Evolutionary conservation across 2,113 vertebrate species (phyloP).

Genomic region (Numenius arquata): DNA sequence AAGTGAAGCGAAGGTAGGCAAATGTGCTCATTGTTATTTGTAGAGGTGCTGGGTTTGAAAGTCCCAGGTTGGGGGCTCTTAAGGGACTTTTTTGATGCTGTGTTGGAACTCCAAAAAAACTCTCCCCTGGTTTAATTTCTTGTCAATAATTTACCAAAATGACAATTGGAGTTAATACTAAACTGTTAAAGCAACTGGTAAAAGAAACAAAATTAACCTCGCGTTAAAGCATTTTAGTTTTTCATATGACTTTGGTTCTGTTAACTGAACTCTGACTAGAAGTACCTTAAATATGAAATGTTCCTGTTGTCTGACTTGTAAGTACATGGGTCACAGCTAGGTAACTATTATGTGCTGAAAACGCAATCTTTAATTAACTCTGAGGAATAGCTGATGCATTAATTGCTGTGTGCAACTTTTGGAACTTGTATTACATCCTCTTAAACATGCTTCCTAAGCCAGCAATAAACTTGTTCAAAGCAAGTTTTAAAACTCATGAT

Average conservation of each 20-base stretch:
- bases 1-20: background rate
- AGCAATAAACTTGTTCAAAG: background rate
- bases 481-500: background rate
- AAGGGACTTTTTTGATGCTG: background rate
- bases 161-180: background rate
- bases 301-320: background rate
- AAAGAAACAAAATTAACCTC: background rate
- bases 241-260: background rate
- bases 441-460: background rate
- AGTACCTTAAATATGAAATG: background rate
- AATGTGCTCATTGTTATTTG: fast-evolving
- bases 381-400: conserved; percentile 38
- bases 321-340: background rate
- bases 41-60: background rate
- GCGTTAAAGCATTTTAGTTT: background rate
- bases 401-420: background rate
- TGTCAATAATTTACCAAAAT: background rate
- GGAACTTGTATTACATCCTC: background rate
- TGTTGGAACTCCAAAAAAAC: background rate
- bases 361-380: conserved; percentile 6
- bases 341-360: conserved; percentile 38
- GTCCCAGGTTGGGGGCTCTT: background rate
- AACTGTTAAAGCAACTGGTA: background rate
- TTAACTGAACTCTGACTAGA: background rate
- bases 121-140: background rate